Conservation (phyloP, 2,113 vertebrate genomes). For the Glareola pratincola region DNA sequence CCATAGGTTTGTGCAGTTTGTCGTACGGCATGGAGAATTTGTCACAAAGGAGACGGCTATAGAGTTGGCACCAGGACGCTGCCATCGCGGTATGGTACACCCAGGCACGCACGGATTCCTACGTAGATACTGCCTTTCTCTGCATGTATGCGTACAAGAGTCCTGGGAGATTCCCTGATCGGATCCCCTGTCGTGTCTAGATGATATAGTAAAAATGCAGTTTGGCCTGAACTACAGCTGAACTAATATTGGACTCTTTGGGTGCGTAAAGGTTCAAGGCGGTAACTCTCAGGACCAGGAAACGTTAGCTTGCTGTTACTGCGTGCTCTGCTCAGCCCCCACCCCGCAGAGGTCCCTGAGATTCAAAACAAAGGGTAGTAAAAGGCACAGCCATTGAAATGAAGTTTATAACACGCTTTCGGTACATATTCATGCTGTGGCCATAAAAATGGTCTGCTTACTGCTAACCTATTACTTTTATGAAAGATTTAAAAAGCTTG, state of each 20-base stretch:
- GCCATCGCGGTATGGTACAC: neutral
- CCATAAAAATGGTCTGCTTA: constrained; percentile 52
- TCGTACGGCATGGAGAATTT: neutral
- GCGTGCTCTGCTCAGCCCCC: neutral
- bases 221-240: neutral
- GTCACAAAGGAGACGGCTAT: neutral
- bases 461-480: constrained; percentile 45
- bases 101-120: rapidly evolving
- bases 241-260: neutral
- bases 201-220: neutral
- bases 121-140: neutral
- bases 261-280: neutral
- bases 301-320: neutral
- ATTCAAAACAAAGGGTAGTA: constrained; percentile 27
- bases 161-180: neutral
- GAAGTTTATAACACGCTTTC: neutral
- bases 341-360: neutral
- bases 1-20: neutral
- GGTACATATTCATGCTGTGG: constrained; percentile 24
- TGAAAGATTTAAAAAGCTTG: constrained; percentile 40
- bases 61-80: neutral
- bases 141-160: neutral
- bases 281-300: neutral
- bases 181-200: neutral
- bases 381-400: constrained; percentile 16